A percentile compares a stretch with the other conserved stretches of the same genome.
phyloP scores from a whole-genome alignment of 2,888 invertebrate genomes.

The Blomia tropicalis region DNA sequence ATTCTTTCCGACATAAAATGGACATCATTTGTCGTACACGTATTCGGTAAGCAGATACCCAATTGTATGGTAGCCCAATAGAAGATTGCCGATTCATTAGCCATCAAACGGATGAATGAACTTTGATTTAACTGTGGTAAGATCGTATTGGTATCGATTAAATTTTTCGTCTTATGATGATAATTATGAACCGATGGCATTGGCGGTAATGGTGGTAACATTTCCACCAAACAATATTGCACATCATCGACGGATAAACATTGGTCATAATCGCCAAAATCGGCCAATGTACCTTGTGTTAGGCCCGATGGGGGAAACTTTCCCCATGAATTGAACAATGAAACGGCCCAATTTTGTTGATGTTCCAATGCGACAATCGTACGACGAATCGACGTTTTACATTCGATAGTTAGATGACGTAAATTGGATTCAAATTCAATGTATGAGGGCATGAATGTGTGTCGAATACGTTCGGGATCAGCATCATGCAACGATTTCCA shows the following conservation, averaged over 20 bases:
- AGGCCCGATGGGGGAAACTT: constrained; percentile 18
- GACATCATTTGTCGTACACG: neutral
- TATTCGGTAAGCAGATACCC: neutral
- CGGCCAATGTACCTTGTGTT: constrained; percentile 6
- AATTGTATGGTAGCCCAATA: neutral
- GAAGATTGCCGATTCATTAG: neutral
- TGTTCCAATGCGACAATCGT: neutral
- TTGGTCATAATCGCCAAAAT: constrained; percentile 23
- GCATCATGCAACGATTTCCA: no score
- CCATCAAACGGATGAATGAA: neutral
- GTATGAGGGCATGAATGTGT: no score
- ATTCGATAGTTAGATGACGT: neutral
- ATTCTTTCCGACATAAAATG: neutral
- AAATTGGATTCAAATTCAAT: no score
- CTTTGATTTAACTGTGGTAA: neutral
- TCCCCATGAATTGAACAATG: constrained; percentile 21
- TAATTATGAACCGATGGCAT: neutral
- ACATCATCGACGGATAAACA: constrained; percentile 12
- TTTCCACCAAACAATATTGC: constrained; percentile 22
- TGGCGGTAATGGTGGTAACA: neutral
- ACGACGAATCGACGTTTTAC: neutral
- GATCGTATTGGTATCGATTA: neutral
- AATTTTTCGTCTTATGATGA: neutral
- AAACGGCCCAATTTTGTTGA: neutral
- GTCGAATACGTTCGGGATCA: no score